Conservation (phyloP, 1,140 invertebrate species). For the Holotrichia oblita region DNA sequence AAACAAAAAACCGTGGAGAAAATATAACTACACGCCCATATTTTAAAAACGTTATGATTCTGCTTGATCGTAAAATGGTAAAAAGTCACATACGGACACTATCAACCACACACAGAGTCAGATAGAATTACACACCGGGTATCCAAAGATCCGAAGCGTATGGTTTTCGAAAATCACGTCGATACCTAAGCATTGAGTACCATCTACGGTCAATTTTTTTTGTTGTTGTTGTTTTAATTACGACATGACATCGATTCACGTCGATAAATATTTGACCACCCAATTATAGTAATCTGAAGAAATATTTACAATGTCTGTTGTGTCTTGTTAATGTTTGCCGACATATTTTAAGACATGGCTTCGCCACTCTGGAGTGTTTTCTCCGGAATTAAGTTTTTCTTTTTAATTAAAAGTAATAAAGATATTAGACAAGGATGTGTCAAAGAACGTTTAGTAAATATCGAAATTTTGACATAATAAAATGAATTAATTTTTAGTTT, state of each 20-base stretch:
- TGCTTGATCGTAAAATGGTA: constrained; percentile 32
- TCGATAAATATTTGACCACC: background rate
- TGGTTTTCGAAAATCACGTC: background rate
- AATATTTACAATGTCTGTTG: background rate
- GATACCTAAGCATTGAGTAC: background rate
- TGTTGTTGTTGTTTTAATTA: background rate
- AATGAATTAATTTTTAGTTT: no score
- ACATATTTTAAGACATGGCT: no score
- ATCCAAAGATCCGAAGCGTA: background rate
- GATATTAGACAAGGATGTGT: no score
- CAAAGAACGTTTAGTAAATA: no score
- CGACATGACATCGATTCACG: background rate
- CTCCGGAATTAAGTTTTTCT: no score
- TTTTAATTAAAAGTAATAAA: no score
- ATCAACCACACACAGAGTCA: constrained; percentile 38
- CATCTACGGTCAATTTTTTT: constrained; percentile 6
- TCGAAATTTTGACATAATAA: no score
- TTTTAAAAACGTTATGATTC: constrained; percentile 38
- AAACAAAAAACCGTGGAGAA: constrained; percentile 17
- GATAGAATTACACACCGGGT: constrained; percentile 31
- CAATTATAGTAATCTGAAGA: background rate
- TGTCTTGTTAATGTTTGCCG: no score
- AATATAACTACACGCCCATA: constrained; percentile 23
- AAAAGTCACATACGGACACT: constrained; percentile 19
- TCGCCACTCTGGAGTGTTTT: no score